Conservation (phyloP, 2,797 vertebrate genomes). For the Gallinago stenura region DNA sequence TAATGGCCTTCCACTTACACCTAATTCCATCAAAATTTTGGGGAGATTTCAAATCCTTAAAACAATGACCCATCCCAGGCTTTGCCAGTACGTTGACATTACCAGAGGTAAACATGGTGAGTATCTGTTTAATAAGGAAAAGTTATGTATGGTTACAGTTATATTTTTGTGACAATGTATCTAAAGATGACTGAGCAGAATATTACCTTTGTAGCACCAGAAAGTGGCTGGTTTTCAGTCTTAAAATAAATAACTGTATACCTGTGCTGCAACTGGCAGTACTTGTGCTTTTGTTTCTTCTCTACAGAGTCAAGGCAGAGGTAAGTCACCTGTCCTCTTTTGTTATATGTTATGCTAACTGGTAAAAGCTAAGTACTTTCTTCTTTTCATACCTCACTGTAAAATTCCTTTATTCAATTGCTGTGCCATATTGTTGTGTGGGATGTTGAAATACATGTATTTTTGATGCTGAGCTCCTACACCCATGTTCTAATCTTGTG, state of each 20-base stretch:
- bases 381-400: not conserved
- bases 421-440: not conserved
- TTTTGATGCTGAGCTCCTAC: not conserved
- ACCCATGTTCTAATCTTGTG: not conserved
- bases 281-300: not conserved
- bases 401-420: not conserved
- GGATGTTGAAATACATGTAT: not conserved
- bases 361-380: not conserved
- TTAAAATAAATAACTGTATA: not conserved
- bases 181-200: not conserved
- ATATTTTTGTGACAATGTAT: not conserved
- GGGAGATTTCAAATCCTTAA: constrained; percentile 98
- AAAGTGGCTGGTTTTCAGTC: not conserved
- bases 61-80: constrained; percentile 92
- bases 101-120: constrained; percentile 96
- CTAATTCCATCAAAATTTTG: constrained; percentile 98
- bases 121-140: not conserved
- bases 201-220: not conserved
- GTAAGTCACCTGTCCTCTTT: not conserved
- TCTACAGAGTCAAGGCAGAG: not conserved
- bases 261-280: not conserved
- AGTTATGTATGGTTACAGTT: not conserved
- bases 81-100: constrained; percentile 97
- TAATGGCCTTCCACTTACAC: constrained; percentile 96
- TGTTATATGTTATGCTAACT: not conserved